A percentile compares a stretch with the other conserved stretches of the same genome.
phyloP scores from a whole-genome alignment of 1,140 invertebrate species.

The Drosophila lowei region DNA sequence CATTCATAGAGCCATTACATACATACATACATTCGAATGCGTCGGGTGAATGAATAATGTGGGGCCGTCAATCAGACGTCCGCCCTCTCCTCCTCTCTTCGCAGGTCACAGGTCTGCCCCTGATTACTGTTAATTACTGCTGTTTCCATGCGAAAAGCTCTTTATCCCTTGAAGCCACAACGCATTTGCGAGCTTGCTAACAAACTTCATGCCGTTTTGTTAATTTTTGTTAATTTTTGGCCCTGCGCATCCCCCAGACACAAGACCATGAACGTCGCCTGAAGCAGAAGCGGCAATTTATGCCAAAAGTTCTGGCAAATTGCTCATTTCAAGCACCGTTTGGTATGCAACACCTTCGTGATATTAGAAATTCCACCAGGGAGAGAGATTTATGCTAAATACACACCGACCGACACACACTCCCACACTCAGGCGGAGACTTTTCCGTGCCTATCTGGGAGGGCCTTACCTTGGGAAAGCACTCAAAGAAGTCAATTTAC shows the following conservation, averaged over 20 bases:
- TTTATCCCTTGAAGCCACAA: conserved; percentile 60
- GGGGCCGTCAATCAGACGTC: conserved; percentile 25
- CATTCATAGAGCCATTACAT: conserved; percentile 10
- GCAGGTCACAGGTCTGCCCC: conserved; percentile 22
- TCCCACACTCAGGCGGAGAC: background rate
- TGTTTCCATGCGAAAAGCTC: conserved; percentile 46
- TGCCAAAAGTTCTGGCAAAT: conserved; percentile 72
- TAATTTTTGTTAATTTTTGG: conserved; percentile 73
- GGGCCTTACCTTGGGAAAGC: conserved; percentile 44
- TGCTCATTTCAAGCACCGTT: conserved; percentile 69
- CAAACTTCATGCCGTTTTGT: conserved; percentile 48
- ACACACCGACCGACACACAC: conserved; percentile 13
- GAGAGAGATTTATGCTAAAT: conserved; percentile 66
- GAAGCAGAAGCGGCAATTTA: conserved; percentile 61
- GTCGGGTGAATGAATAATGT: conserved; percentile 32
- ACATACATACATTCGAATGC: background rate
- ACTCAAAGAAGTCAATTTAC: conserved; percentile 18
- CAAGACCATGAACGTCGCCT: conserved; percentile 13
- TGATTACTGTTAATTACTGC: conserved; percentile 70
- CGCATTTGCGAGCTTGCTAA: conserved; percentile 58
- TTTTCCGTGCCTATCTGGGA: conserved; percentile 15
- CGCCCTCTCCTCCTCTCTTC: conserved; percentile 4
- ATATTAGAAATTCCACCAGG: conserved; percentile 77
- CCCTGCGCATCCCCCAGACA: conserved; percentile 9
- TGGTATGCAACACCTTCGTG: conserved; percentile 70